phyloP scores from a whole-genome alignment of 1,140 invertebrate species.

The Drosophila nigrodunni region DNA sequence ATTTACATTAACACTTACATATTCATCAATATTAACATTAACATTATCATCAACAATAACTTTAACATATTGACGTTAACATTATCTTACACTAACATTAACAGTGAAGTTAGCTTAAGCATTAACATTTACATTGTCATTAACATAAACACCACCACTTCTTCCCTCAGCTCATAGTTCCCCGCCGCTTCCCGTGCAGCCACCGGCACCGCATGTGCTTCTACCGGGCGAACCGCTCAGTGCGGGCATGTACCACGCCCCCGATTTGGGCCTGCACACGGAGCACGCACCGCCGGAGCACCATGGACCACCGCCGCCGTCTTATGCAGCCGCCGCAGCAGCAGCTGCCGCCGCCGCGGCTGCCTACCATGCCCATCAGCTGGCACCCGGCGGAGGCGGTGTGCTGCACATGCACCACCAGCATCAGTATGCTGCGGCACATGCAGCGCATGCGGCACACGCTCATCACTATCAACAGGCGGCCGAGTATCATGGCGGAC shows the following conservation, averaged over 20 bases:
- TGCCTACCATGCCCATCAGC: slow-evolving; percentile 74
- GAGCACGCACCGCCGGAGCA: slow-evolving; percentile 73
- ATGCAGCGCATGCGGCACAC: slow-evolving; percentile 50
- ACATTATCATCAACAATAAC: no score
- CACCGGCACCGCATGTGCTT: slow-evolving; percentile 56
- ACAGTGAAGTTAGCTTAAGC: no score
- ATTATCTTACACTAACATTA: no score
- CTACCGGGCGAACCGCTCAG: slow-evolving; percentile 64
- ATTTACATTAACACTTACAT: no score
- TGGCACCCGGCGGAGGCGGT: slow-evolving; percentile 61
- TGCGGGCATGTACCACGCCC: slow-evolving; percentile 78
- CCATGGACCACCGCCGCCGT: slow-evolving; percentile 76
- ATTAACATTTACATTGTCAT: background rate
- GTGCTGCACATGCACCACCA: slow-evolving; percentile 67
- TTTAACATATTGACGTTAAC: no score
- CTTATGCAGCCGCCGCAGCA: slow-evolving; percentile 71
- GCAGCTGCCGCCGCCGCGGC: slow-evolving; percentile 79
- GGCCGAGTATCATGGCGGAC: slow-evolving; percentile 66
- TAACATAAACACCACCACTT: background rate
- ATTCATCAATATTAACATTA: no score
- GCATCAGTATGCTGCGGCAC: slow-evolving; percentile 60
- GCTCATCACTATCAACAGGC: slow-evolving; percentile 71
- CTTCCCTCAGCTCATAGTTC: slow-evolving; percentile 62
- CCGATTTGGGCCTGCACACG: slow-evolving; percentile 76
- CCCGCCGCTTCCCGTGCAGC: slow-evolving; percentile 64